Evolutionary conservation across 2,888 invertebrate genomes (phyloP).

Genomic region (Andrena marginata): DNA sequence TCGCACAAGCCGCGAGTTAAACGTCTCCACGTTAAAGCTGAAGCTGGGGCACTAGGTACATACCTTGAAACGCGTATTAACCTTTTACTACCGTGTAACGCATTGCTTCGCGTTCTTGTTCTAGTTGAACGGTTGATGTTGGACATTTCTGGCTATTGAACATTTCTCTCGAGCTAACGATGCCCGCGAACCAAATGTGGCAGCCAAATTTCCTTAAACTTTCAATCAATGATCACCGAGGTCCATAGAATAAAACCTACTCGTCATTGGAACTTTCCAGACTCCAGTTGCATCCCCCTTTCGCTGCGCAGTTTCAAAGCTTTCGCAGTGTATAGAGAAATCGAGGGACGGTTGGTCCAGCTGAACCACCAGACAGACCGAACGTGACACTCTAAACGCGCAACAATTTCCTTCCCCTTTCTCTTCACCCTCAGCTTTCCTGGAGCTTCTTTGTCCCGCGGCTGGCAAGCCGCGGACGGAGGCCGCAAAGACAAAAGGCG

Average conservation of each 20-base stretch:
- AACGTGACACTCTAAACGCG: constrained; percentile 12
- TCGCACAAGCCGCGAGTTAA: not conserved
- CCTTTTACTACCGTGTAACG: not conserved
- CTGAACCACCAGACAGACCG: not conserved
- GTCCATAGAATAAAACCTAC: too few relatives aligned
- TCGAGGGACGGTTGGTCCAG: too few relatives aligned
- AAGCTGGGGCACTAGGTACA: not conserved
- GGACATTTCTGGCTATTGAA: not conserved
- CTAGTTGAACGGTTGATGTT: not conserved
- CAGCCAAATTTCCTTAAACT: too few relatives aligned
- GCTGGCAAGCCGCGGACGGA: constrained; percentile 3
- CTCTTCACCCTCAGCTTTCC: not conserved
- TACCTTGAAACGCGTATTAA: not conserved
- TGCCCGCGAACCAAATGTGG: too few relatives aligned
- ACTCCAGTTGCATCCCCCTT: too few relatives aligned
- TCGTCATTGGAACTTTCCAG: too few relatives aligned
- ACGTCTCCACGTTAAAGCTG: not conserved
- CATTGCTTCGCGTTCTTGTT: not conserved
- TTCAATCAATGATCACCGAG: too few relatives aligned
- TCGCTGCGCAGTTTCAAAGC: too few relatives aligned
- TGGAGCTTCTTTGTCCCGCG: not conserved
- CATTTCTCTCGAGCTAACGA: not conserved
- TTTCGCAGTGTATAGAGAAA: too few relatives aligned
- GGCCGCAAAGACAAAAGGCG: constrained; percentile 14
- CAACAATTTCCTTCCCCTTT: constrained; percentile 21